Evolutionary conservation across 2,797 vertebrate genomes (phyloP).

Genomic region (Aldrovandia affinis): DNA sequence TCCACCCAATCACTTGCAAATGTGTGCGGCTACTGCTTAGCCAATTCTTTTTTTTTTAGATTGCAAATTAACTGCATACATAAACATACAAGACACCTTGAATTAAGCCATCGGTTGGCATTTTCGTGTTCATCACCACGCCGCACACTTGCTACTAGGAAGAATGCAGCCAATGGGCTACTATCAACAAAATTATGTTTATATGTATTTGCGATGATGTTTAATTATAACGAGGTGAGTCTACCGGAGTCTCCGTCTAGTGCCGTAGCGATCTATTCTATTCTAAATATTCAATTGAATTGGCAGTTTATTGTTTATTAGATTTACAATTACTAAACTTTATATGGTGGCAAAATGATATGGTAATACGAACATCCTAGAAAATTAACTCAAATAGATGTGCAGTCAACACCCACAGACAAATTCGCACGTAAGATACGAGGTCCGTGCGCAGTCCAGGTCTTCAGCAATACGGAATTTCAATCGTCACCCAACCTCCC

Average conservation of each 20-base stretch:
- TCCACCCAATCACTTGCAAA: conserved; percentile 8
- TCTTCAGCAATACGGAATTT: conserved; percentile 51
- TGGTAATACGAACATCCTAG: neutral
- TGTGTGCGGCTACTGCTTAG: neutral
- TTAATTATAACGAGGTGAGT: neutral
- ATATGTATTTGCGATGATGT: neutral
- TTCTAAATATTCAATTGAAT: neutral
- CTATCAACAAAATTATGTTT: neutral
- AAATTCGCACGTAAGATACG: conserved; percentile 16
- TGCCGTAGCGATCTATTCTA: no score
- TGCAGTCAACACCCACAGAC: conserved; percentile 64
- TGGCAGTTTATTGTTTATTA: neutral
- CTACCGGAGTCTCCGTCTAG: neutral
- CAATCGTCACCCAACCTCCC: conserved; percentile 57
- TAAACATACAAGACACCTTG: conserved; percentile 3
- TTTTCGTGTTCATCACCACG: neutral
- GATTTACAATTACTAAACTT: neutral
- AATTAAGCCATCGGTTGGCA: conserved; percentile 8
- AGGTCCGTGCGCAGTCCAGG: neutral
- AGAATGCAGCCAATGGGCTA: neutral
- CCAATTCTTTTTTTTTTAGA: no score
- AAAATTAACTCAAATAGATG: conserved; percentile 57
- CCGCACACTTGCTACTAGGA: neutral
- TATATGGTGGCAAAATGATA: no score
- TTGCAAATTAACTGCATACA: neutral